phyloP scores from a whole-genome alignment of 2,113 vertebrate genomes.

The Archilochus colubris region DNA sequence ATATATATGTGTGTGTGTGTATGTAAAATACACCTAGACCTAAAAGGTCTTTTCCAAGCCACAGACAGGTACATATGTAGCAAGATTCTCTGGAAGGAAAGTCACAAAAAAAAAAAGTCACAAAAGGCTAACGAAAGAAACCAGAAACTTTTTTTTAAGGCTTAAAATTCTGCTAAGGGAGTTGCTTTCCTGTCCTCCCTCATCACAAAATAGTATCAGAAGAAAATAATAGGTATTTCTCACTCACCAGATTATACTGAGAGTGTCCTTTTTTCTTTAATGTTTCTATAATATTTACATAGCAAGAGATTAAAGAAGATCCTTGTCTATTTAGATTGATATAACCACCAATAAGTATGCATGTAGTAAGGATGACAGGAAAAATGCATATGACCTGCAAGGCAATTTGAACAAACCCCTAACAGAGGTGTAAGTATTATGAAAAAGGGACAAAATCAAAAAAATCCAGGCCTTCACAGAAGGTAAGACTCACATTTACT shows the following conservation, averaged over 20 bases:
- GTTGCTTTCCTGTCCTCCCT: background rate
- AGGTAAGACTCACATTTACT: background rate
- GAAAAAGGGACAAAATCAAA: background rate
- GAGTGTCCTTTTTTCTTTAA: background rate
- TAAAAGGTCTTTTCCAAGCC: background rate
- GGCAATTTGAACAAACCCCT: background rate
- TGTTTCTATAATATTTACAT: background rate
- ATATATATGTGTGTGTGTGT: too few relatives aligned
- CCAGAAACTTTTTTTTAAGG: background rate
- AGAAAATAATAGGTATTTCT: background rate
- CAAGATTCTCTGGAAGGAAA: background rate
- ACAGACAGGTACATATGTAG: background rate
- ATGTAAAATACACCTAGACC: too few relatives aligned
- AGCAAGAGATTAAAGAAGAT: background rate
- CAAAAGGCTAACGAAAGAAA: background rate
- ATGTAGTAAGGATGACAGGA: background rate
- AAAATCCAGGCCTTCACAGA: background rate
- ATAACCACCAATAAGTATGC: background rate
- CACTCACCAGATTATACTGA: background rate
- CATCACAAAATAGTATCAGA: background rate
- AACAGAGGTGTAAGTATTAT: background rate
- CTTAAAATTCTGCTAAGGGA: background rate
- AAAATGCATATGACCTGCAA: background rate
- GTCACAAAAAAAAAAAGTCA: background rate
- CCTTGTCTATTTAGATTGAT: background rate